Conservation (phyloP, 2,797 vertebrate genomes). For the Cyclopterus lumpus region DNA sequence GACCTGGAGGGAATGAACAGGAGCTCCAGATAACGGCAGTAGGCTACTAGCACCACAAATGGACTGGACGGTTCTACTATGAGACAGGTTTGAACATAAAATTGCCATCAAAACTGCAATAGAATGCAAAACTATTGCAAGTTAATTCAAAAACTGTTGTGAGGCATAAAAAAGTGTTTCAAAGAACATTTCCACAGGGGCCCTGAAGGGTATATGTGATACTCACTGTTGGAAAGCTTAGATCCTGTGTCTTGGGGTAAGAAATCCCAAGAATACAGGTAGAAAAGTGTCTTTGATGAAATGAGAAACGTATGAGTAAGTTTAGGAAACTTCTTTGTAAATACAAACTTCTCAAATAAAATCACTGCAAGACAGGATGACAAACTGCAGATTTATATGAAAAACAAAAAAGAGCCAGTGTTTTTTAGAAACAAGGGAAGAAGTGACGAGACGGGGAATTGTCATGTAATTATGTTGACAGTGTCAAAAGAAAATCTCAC, state of each 20-base stretch:
- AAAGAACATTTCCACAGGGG: slow-evolving; percentile 4
- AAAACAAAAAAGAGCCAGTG: neutral
- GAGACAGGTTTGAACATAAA: neutral
- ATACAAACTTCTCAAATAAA: neutral
- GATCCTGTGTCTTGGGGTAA: neutral
- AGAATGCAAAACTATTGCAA: slow-evolving; percentile 1
- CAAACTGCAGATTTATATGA: neutral
- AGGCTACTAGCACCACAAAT: slow-evolving; percentile 12
- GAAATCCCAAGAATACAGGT: neutral
- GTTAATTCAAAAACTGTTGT: neutral
- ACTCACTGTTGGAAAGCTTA: neutral
- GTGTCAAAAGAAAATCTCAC: slow-evolving; percentile 30
- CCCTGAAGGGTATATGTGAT: neutral
- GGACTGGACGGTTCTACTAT: neutral
- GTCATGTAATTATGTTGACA: slow-evolving; percentile 35
- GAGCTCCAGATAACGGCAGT: slow-evolving; percentile 20
- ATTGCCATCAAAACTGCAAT: neutral
- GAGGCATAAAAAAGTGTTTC: slow-evolving; percentile 2
- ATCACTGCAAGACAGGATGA: neutral
- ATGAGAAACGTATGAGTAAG: neutral
- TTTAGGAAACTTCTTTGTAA: neutral
- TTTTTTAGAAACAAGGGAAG: slow-evolving; percentile 24
- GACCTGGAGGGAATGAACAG: slow-evolving; percentile 11
- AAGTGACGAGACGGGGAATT: slow-evolving; percentile 26
- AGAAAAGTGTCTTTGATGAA: neutral